Evolutionary conservation across 1,140 invertebrate species (phyloP), one percentile per base, ranked within the genome.

Genomic region (Drosophila trapezifrons): DNA sequence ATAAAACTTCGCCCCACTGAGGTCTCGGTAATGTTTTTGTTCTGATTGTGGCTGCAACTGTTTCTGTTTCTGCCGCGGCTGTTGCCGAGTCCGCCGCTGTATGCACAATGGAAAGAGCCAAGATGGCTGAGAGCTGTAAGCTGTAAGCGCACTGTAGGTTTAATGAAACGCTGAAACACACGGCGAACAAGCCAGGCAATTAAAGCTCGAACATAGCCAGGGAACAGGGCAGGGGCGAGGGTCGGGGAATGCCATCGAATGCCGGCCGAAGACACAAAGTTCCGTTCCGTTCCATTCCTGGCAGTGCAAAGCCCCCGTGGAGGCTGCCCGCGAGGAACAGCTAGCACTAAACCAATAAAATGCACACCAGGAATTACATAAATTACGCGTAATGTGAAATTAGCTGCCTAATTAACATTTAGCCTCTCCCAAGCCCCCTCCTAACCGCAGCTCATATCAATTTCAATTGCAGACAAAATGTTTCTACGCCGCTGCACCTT

Each of bases 401-500:
- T 85, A 84, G 81, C 73, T 85, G 56, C 45, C 72, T 84, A 83
- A 87, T 87, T 87, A 87, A 80, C 80, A 89, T 89, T 89, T 64
- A 55, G 56, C 63, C 63, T 58, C 60, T 12, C 47, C 46, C 29
- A 46, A 58, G 47, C 60, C 51, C 17, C 20, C 37, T 25, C 29
- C 18, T 66, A 32, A 49, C 32, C 55, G n/a, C 65, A 27, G n/a
- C 17, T 9, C 25, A 9, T 45, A 37, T 29, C 37, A 54, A 29
- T 58, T 45, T 63, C 49, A 58, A 52, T 80, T 81, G 32, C 47
- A 84, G 80, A 67, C 78, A 91, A 78, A 71, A 91, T 91, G 90
- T 91, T 91, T 86, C 78, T 91, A 80, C 90, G 86, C 55, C 84
- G 80, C 56, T 89, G 90, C 81, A 83, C 84, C 56, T 75, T 91